Conservation (phyloP, 2,797 vertebrate genomes). For the Melanotaenia maccullochi region DNA sequence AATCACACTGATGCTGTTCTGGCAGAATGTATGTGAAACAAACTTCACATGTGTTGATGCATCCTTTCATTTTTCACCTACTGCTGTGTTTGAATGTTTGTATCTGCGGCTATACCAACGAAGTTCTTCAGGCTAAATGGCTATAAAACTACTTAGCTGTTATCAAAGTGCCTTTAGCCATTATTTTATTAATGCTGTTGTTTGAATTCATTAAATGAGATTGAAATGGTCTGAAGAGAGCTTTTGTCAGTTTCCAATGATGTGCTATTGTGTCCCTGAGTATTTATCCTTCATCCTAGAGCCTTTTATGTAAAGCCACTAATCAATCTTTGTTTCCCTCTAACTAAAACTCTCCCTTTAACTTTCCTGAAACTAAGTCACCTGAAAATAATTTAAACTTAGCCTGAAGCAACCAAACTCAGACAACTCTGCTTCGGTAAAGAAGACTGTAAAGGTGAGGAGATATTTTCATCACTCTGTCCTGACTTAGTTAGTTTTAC, state of each 20-base stretch:
- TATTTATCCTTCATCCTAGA: conserved; percentile 52
- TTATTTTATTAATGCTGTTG: conserved; percentile 25
- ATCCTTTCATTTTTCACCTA: neutral
- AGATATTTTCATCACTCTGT: conserved; percentile 29
- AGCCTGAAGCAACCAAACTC: conserved; percentile 62
- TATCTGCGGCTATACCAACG: neutral
- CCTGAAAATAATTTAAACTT: conserved; percentile 78
- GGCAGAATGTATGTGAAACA: neutral
- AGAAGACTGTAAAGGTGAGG: conserved; percentile 36
- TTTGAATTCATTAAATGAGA: conserved; percentile 42
- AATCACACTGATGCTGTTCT: neutral
- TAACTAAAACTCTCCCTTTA: neutral
- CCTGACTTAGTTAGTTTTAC: conserved; percentile 18
- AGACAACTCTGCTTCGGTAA: conserved; percentile 46
- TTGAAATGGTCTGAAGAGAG: conserved; percentile 8
- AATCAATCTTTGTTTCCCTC: conserved; percentile 69
- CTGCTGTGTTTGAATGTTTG: conserved; percentile 2
- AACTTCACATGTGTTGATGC: neutral
- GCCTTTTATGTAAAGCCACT: conserved; percentile 49
- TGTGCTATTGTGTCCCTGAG: conserved; percentile 34
- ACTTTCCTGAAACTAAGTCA: conserved; percentile 68
- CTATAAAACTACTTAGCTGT: conserved; percentile 23
- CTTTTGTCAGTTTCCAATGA: conserved; percentile 35
- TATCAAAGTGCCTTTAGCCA: conserved; percentile 19
- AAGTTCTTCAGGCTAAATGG: conserved; percentile 13